Percentiles rank a stretch among this genome's conserved stretches.
Evolutionary conservation across 2,113 vertebrate species (phyloP).

Genomic region (Pampusana beccarii): DNA sequence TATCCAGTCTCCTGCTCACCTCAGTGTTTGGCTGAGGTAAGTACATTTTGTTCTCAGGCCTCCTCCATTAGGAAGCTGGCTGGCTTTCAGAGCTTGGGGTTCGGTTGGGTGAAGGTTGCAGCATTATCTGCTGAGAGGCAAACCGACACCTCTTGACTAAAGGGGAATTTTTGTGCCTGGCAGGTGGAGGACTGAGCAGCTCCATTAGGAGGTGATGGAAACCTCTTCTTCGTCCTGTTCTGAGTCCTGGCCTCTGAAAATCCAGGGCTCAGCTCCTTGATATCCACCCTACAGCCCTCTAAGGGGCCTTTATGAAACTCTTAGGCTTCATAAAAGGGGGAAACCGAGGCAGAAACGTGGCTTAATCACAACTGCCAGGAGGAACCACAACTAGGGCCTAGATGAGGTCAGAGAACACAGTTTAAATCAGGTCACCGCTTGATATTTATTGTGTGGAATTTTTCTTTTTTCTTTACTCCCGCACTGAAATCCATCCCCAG

Average conservation of each 20-base stretch:
- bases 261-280: not conserved
- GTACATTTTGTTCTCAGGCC: not conserved
- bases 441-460: conserved; percentile 51
- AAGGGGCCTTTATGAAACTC: not conserved
- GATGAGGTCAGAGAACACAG: conserved; percentile 13
- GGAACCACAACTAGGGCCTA: not conserved
- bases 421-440: conserved; percentile 60
- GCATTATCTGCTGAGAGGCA: not conserved
- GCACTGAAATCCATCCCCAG: conserved; percentile 61
- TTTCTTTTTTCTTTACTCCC: conserved; percentile 44
- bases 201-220: not conserved
- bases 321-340: not conserved
- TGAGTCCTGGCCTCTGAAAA: not conserved
- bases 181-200: not conserved
- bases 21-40: not conserved
- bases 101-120: not conserved
- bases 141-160: not conserved
- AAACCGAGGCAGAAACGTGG: not conserved
- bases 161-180: not conserved
- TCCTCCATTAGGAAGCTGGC: not conserved
- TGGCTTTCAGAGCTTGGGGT: not conserved
- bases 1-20: conserved; percentile 22
- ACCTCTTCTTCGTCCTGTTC: not conserved
- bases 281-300: not conserved
- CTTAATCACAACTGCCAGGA: not conserved